Conservation (phyloP, 2,113 vertebrate species). For the Dryoscopus gambensis region DNA sequence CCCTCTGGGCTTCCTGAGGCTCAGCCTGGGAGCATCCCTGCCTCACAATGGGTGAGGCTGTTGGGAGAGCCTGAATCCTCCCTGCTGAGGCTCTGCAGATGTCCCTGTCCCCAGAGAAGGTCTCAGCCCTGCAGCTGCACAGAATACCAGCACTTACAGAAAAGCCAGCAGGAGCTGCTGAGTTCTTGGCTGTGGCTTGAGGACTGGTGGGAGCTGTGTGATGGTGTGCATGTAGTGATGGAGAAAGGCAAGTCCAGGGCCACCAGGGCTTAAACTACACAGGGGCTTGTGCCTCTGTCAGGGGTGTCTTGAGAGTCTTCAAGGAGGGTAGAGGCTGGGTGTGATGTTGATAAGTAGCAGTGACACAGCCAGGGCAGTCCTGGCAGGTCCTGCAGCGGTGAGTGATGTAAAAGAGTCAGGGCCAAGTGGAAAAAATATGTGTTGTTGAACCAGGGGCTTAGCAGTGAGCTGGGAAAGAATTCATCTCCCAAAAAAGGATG, state of each 20-base stretch:
- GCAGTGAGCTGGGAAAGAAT: conserved; percentile 7
- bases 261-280: neutral
- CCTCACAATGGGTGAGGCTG: neutral
- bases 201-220: neutral
- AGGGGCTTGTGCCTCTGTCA: neutral
- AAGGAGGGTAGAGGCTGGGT: neutral
- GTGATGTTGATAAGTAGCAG: neutral
- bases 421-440: neutral
- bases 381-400: neutral
- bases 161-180: neutral
- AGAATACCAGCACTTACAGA: neutral
- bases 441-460: conserved; percentile 2
- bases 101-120: neutral
- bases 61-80: neutral
- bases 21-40: neutral
- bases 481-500: conserved; percentile 6
- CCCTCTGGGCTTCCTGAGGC: neutral
- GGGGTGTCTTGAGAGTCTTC: neutral
- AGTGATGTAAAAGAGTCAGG: neutral
- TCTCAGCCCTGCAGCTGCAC: neutral
- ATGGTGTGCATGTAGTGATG: neutral
- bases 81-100: neutral
- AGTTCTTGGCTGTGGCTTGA: neutral
- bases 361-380: neutral
- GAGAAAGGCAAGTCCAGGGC: neutral